Evolutionary conservation across 2,113 vertebrate species (phyloP).

Genomic region (Guaruba guarouba): DNA sequence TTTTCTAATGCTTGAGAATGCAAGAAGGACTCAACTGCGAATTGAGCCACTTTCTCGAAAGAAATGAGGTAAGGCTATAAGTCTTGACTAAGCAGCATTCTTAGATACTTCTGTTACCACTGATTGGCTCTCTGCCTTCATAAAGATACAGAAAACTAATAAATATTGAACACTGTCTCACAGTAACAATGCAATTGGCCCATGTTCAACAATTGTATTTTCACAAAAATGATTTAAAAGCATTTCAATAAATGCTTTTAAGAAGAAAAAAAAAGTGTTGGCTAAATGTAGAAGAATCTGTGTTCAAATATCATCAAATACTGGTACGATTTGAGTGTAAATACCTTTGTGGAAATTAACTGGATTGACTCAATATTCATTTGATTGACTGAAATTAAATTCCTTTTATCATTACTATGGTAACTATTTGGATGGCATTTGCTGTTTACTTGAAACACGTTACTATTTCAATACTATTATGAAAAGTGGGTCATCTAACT

Average conservation of each 20-base stretch:
- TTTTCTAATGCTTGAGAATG: background rate
- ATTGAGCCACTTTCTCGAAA: background rate
- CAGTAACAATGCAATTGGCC: background rate
- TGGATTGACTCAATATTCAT: conserved; percentile 18
- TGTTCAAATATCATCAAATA: background rate
- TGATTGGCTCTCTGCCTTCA: background rate
- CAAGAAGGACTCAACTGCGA: background rate
- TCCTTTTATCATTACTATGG: conserved; percentile 28
- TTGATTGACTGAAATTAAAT: background rate
- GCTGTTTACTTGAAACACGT: background rate
- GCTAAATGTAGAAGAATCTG: background rate
- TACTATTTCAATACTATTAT: background rate
- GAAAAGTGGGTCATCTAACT: conserved; percentile 5
- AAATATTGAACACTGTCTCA: background rate
- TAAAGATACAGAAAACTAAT: background rate
- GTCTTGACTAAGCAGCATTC: background rate
- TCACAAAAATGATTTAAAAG: background rate
- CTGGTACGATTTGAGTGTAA: background rate
- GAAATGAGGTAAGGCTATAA: background rate
- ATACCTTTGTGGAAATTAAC: background rate
- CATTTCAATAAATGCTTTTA: background rate
- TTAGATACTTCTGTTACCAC: background rate
- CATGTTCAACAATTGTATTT: background rate
- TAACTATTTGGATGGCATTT: conserved; percentile 19
- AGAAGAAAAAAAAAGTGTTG: background rate